These are phyloP conservation scores for Acronicta psi DNA, from an alignment of 2,888 invertebrate genomes.

Conservation along the genomic window DNA sequence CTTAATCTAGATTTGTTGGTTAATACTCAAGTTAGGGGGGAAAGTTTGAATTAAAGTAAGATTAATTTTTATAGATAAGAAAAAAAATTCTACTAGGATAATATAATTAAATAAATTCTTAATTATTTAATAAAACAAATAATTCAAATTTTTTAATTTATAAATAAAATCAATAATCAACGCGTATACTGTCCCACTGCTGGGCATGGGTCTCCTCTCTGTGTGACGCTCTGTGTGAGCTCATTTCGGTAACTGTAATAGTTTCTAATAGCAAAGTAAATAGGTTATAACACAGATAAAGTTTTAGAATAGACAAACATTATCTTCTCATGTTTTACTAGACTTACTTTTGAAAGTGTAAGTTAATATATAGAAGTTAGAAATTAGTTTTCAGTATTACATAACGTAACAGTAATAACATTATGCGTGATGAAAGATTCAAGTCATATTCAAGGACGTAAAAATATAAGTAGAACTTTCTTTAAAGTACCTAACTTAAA, in stretches of 20 bases:
- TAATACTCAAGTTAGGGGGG: constrained; percentile 18
- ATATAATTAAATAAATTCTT: too few species aligned
- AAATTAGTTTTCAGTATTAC: neutral
- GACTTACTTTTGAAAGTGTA: constrained; percentile 4
- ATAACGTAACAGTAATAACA: too few species aligned
- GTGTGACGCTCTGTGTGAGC: neutral
- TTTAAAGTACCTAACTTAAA: too few species aligned
- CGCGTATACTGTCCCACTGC: too few species aligned
- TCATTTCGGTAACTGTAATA: neutral
- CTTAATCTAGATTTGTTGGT: constrained; percentile 41
- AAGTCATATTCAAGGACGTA: neutral
- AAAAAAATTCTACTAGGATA: too few species aligned
- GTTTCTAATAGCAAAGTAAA: neutral
- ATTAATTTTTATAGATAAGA: constrained; percentile 26
- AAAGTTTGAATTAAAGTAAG: constrained; percentile 11
- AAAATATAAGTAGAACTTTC: too few species aligned
- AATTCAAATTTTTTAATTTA: too few species aligned
- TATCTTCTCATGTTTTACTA: neutral
- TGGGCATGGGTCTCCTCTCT: too few species aligned
- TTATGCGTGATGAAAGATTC: neutral
- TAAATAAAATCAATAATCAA: too few species aligned
- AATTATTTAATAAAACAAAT: too few species aligned
- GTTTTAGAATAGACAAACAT: neutral
- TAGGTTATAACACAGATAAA: too few species aligned
- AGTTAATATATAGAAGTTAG: neutral